These are phyloP conservation scores for Toxostoma redivivum DNA, from an alignment of 2,113 vertebrate genomes.

Conservation along the genomic window DNA sequence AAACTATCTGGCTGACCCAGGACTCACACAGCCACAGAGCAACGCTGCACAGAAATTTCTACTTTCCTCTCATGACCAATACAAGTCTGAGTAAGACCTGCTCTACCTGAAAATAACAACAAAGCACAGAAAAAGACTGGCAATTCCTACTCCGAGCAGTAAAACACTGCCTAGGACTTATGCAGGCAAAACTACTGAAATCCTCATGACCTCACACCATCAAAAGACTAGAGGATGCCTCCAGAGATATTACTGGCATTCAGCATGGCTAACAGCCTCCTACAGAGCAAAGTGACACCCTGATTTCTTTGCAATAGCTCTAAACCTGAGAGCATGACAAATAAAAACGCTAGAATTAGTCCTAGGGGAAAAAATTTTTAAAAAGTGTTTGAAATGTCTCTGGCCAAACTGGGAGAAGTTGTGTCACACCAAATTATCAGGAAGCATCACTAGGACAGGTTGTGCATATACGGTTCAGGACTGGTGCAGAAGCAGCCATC, in stretches of 20 bases:
- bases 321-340: slow-evolving; percentile 16
- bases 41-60: neutral
- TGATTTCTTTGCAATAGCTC: neutral
- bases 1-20: neutral
- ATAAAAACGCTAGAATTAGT: neutral
- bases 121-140: neutral
- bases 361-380: neutral
- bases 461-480: slow-evolving; percentile 57
- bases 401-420: slow-evolving; percentile 7
- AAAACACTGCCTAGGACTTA: neutral
- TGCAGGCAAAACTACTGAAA: neutral
- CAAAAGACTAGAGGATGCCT: neutral
- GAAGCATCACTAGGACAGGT: slow-evolving; percentile 39
- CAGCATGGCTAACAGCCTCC: neutral
- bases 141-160: neutral
- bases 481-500: slow-evolving; percentile 42
- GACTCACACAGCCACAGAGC: slow-evolving; percentile 4
- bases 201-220: neutral
- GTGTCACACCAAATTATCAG: neutral
- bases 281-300: neutral
- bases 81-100: neutral
- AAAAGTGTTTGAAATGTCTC: neutral
- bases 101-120: slow-evolving; percentile 1
- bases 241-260: neutral
- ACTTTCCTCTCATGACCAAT: neutral